Percentiles rank a stretch among this genome's conserved stretches.
These are phyloP conservation scores for Heptranchias perlo DNA, from an alignment of 2,113 vertebrate species.

Conservation along the genomic window DNA sequence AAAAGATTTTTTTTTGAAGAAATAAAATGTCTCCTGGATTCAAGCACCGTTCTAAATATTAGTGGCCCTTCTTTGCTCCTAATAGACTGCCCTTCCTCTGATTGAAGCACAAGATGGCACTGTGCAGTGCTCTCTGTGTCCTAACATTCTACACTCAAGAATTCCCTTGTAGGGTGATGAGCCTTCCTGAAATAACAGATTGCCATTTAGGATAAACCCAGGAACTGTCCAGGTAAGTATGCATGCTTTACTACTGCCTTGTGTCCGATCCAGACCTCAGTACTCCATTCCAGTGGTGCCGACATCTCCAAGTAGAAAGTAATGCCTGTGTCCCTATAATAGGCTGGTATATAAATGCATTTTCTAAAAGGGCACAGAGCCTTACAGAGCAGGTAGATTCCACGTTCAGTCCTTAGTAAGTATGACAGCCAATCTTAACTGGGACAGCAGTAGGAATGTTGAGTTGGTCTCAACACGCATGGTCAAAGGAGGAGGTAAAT, in stretches of 20 bases:
- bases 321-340: not conserved
- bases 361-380: not conserved
- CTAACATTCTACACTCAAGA: not conserved
- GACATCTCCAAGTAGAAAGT: not conserved
- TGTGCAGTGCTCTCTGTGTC: not conserved
- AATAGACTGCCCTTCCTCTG: not conserved
- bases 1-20: not conserved
- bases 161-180: too few species aligned
- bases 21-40: not conserved
- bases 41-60: not conserved
- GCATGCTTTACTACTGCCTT: not conserved
- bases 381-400: not conserved
- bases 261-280: not conserved
- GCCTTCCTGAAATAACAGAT: not conserved
- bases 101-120: not conserved
- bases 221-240: not conserved
- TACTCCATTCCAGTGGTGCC: not conserved
- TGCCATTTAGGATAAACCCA: not conserved
- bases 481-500: not conserved
- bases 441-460: not conserved
- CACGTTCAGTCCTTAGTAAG: not conserved
- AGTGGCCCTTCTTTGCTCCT: not conserved
- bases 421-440: not conserved
- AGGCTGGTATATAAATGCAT: not conserved
- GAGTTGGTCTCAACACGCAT: not conserved